Evolutionary conservation across 2,797 vertebrate genomes (phyloP).

Genomic region (Cichlasoma orientale): DNA sequence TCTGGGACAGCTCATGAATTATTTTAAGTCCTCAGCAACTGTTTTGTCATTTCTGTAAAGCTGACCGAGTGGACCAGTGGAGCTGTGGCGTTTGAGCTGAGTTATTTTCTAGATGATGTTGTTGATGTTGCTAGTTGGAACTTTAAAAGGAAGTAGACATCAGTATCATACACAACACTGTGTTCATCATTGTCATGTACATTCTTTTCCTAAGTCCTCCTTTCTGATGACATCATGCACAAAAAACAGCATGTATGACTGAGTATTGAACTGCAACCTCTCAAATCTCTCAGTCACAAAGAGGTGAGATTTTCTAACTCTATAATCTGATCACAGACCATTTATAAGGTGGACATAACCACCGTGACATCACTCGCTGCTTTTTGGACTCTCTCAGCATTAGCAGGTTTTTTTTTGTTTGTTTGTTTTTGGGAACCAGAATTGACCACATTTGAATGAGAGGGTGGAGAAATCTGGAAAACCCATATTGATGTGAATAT

Average conservation of each 20-base stretch:
- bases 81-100: too few species aligned
- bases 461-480: background rate
- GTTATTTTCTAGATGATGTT: too few species aligned
- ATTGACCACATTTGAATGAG: background rate
- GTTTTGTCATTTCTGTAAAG: too few species aligned
- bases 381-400: background rate
- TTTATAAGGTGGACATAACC: background rate
- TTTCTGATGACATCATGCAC: background rate
- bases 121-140: too few species aligned
- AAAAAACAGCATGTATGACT: background rate
- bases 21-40: too few species aligned
- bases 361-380: rapidly evolving
- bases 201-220: background rate
- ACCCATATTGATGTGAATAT: background rate
- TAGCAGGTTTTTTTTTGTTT: rapidly evolving
- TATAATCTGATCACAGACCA: background rate
- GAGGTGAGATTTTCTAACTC: rapidly evolving
- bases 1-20: too few species aligned
- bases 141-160: too few species aligned
- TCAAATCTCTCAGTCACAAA: background rate
- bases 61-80: too few species aligned
- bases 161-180: background rate
- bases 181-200: rapidly evolving
- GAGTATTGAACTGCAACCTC: background rate
- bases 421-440: too few species aligned